Evolutionary conservation across 2,797 vertebrate genomes (phyloP), one percentile per base, ranked within the genome.

Genomic region (Austrolebias charrua): DNA sequence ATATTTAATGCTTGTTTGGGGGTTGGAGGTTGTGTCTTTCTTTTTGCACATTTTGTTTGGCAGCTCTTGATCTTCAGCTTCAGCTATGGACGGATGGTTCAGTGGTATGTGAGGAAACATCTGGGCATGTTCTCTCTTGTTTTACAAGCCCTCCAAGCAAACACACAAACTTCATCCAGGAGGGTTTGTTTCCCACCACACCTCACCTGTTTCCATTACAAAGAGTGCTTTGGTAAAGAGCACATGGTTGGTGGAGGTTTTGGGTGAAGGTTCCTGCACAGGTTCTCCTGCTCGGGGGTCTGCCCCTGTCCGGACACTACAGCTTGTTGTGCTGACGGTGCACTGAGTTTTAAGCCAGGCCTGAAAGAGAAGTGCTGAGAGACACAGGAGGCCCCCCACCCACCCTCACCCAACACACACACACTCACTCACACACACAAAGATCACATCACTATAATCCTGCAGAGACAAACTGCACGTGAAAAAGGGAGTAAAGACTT

Each of bases 291-390:
- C 45, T 1, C 16, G 60, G 73, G 60, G 69, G 54, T 69, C 18
- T 18, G 51, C 69, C 56, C 56, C 57, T 71, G 69, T 60, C 83
- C 69, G 70, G 86, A 85, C 80, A 76, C 76, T 59, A 65, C 62
- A 60, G n/a, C n/a, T n/a, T n/a, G 55, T 76, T 76, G 63, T 88
- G 92, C 91, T 92, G 91, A 92, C 88, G n/a, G 54, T 59, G 90
- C 86, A 55, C 57, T 9, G 81, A 75, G 63, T 1, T 60, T 67
- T 92, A 93, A 93, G 90, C 90, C 83, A 28, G 81, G 63, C 55
- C 84, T 92, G 88, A 92, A 93, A 91, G 88, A 82, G 88, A 92
- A 91, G 79, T 92, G 92, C 90, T 92, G 90, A 92, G 81, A 78
- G 77, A 73, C 84, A 90, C 86, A 82, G 73, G 76, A 80, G 77